Evolutionary conservation across 2,888 invertebrate genomes (phyloP).

Genomic region (Mantis religiosa): DNA sequence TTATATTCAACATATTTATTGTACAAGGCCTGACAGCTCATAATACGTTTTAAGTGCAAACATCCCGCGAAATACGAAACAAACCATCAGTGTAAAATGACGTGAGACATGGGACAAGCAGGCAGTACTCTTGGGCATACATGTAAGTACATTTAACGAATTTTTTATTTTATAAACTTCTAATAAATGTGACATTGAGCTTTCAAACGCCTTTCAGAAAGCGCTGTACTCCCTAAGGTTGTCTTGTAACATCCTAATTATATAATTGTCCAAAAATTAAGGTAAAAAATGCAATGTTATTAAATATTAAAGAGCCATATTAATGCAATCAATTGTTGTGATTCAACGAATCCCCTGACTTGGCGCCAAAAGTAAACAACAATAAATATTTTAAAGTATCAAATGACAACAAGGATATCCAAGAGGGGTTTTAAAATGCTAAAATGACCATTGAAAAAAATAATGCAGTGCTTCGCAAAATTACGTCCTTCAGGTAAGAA

Average conservation of each 20-base stretch:
- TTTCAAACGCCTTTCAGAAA: background rate
- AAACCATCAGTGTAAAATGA: conserved; percentile 19
- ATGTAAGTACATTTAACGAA: conserved; percentile 18
- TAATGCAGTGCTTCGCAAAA: background rate
- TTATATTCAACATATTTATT: background rate
- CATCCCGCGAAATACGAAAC: background rate
- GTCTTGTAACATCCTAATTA: background rate
- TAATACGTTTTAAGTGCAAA: background rate
- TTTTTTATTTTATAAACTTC: background rate
- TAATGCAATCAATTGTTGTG: background rate
- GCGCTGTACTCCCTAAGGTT: background rate
- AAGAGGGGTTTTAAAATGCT: background rate
- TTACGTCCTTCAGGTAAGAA: background rate
- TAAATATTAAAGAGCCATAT: background rate
- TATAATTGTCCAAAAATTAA: background rate
- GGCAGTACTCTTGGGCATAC: conserved; percentile 27
- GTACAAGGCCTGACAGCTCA: background rate
- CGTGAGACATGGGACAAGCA: conserved; percentile 29
- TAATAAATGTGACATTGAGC: background rate
- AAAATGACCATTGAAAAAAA: background rate
- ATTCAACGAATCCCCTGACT: background rate
- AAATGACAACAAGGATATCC: background rate
- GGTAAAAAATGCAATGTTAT: background rate
- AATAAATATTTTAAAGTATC: background rate
- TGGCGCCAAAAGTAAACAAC: background rate